Conservation (phyloP, 2,113 vertebrate genomes). For the Amphiprion ocellaris region DNA sequence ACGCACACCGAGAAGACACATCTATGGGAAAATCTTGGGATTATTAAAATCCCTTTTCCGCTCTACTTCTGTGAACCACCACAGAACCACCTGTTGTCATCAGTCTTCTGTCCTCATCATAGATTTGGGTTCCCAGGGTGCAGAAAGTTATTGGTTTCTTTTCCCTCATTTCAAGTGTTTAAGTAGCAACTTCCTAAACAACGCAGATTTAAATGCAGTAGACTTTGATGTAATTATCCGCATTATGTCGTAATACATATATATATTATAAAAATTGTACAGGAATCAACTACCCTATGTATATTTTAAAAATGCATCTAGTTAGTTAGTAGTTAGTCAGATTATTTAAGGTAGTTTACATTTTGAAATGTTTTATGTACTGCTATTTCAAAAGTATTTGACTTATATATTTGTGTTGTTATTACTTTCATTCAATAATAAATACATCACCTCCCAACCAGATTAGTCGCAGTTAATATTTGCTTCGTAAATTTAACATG, state of each 20-base stretch:
- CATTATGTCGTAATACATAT: background rate
- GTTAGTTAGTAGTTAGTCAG: too few species aligned
- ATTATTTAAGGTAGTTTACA: too few species aligned
- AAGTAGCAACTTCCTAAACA: background rate
- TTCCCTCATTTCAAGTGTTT: background rate
- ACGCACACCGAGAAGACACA: slow-evolving; percentile 5
- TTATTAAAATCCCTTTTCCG: background rate
- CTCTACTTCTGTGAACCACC: background rate
- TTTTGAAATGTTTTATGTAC: too few species aligned
- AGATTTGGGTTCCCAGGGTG: background rate
- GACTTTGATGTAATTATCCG: background rate
- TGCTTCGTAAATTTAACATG: background rate
- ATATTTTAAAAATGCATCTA: too few species aligned
- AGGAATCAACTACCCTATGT: background rate
- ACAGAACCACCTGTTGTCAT: slow-evolving; percentile 5
- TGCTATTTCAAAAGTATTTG: too few species aligned
- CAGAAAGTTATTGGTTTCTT: background rate
- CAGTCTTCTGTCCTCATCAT: background rate
- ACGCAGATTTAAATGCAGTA: background rate
- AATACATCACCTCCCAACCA: background rate
- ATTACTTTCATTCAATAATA: background rate
- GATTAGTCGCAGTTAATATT: background rate
- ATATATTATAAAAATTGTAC: background rate
- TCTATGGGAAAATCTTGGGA: background rate
- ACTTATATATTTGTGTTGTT: background rate